Conservation (phyloP, 2,797 vertebrate genomes). For the Geotrypetes seraphini region DNA sequence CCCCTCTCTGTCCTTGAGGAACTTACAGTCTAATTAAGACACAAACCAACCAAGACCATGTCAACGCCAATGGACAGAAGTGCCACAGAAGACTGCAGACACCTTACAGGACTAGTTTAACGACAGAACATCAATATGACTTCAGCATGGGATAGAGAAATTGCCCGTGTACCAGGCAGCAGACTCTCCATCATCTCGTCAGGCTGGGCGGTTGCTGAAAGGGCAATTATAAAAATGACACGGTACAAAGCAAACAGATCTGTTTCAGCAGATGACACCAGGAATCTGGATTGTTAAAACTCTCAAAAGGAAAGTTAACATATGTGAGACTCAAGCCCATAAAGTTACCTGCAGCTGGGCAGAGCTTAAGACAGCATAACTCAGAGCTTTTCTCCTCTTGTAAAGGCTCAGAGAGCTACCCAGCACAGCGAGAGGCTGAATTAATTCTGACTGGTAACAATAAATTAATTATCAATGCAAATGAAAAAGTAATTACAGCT, state of each 20-base stretch:
- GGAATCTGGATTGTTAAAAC: neutral
- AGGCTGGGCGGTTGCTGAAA: neutral
- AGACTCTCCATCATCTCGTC: rapidly evolving
- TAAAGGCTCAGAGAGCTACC: neutral
- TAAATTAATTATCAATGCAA: neutral
- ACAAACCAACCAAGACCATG: neutral
- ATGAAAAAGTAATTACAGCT: neutral
- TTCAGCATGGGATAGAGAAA: neutral
- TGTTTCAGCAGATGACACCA: neutral
- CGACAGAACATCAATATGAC: neutral
- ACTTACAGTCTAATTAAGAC: neutral
- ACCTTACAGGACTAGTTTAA: neutral
- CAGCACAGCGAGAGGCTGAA: neutral
- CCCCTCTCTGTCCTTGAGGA: neutral
- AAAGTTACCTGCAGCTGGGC: conserved; percentile 1
- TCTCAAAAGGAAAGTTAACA: neutral
- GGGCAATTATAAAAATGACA: neutral
- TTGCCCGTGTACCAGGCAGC: rapidly evolving
- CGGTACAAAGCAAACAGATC: neutral
- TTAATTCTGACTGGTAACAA: neutral
- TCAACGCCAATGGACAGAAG: neutral
- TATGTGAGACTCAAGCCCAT: neutral
- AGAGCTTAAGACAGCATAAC: neutral
- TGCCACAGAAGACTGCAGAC: neutral
- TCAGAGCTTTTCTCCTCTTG: neutral